Evolutionary conservation across 1,140 invertebrate genomes (phyloP), one percentile per base, ranked within the genome.

Genomic region (Mamestra configurata): DNA sequence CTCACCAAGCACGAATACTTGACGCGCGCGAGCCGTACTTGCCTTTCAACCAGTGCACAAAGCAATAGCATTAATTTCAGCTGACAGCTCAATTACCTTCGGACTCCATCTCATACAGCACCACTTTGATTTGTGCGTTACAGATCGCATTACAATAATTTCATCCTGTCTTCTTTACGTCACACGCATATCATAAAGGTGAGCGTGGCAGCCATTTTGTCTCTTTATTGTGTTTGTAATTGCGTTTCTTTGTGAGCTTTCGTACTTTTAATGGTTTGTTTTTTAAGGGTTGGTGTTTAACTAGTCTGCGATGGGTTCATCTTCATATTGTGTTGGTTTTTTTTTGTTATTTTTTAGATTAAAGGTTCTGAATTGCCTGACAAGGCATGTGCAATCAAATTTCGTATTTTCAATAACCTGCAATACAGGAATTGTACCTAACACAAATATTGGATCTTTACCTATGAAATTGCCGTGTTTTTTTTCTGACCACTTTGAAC

Each of bases 41-140:
- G 87, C 85, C 82, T 78, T 77, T 85, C 85, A 79, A 82, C 51
- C 43, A 49, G 66, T 64, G 22, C 73, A 82, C 80, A 81, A 78
- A 78, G 85, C 82, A 80, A 85, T 86, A 85, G 80, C 88, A 91
- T 92, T 92, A 89, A 92, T 92, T 86, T 87, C 76, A 61, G 81
- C 83, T 90, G 90, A 92, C 91, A 92, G 91, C 89, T 92, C 91
- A 92, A 92, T 92, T 92, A 92, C 87, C 86, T 88, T 83, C 75
- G 61, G 35, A 88, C 85, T 87, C 84, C 86, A 59, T 59, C 59
- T 86, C 82, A 79, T 82, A 72, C 79, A 11, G 72, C 72, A 76
- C 57, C 35, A 72, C 68, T 84, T 87, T 90, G 85, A 88, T 90
- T 90, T 88, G 87, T 86, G 79, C 79, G 80, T 82, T 79, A 68